These are phyloP conservation scores for Montipora foliosa DNA, from an alignment of 64 coral and sea anemone genomes.

Conservation along the genomic window DNA sequence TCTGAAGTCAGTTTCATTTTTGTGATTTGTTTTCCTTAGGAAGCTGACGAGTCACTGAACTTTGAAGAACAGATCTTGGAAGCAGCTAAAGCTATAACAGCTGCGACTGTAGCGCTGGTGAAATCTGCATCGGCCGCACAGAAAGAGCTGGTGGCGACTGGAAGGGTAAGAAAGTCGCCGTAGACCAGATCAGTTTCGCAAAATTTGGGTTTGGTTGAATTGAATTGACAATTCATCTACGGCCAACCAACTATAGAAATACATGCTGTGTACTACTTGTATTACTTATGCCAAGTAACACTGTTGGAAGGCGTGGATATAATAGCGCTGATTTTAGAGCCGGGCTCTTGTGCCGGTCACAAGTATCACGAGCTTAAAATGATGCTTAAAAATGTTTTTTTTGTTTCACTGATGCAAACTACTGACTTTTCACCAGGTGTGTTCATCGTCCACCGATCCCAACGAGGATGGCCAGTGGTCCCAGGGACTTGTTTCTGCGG, in stretches of 20 bases:
- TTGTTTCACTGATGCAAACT: not conserved
- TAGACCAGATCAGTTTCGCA: no score
- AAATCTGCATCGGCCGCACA: slow-evolving; percentile 94
- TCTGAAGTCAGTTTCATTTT: no score
- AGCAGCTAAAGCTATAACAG: slow-evolving; percentile 95
- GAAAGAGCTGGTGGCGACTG: slow-evolving; percentile 87
- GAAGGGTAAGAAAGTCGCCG: slow-evolving; percentile 53
- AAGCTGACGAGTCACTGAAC: slow-evolving; percentile 92
- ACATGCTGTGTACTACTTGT: no score
- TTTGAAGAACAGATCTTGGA: slow-evolving; percentile 98
- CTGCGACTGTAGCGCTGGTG: slow-evolving; percentile 96
- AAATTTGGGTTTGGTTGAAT: not conserved
- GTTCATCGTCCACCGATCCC: slow-evolving; percentile 86
- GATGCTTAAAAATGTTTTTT: not conserved
- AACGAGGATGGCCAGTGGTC: slow-evolving; percentile 98
- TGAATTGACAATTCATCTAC: not conserved
- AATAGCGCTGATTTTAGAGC: no score
- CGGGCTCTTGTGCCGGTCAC: no score
- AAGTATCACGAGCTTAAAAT: no score
- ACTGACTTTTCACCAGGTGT: slow-evolving; percentile 65
- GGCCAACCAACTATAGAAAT: not conserved
- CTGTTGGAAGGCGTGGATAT: no score
- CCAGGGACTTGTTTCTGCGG: slow-evolving; percentile 96
- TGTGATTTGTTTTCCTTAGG: slow-evolving; percentile 16
- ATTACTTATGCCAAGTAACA: no score